These are phyloP conservation scores for Anguilla pacifica DNA, from an alignment of 2,797 vertebrate species.

Conservation along the genomic window DNA sequence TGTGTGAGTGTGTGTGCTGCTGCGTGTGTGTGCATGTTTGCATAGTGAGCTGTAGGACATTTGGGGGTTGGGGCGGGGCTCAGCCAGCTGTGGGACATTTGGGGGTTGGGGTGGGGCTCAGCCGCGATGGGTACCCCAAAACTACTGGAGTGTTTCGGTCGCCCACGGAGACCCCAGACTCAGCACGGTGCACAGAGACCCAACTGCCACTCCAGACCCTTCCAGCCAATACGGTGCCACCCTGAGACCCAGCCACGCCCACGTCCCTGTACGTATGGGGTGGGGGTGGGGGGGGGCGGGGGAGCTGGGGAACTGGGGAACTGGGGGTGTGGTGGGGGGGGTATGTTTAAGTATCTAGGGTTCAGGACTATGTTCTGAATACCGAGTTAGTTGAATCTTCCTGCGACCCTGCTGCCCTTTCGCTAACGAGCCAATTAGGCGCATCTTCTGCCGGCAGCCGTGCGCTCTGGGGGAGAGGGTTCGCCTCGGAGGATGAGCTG, in stretches of 20 bases:
- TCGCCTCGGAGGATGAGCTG: background rate
- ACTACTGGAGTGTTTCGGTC: conserved; percentile 76
- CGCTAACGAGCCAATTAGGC: background rate
- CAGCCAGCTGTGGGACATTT: background rate
- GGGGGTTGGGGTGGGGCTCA: conserved; percentile 41
- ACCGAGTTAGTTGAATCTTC: background rate
- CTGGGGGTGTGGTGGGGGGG: conserved; percentile 59
- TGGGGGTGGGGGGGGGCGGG: background rate
- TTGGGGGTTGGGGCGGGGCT: conserved; percentile 41
- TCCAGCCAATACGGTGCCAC: conserved; percentile 76
- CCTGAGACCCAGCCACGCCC: conserved; percentile 71
- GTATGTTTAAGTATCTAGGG: background rate
- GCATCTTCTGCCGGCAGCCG: background rate
- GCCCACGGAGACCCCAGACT: conserved; percentile 54
- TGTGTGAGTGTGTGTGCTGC: conserved; percentile 47
- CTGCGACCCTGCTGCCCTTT: background rate
- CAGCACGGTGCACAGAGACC: conserved; percentile 51
- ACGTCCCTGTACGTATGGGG: conserved; percentile 72
- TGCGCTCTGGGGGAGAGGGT: too few relatives aligned
- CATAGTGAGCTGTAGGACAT: background rate
- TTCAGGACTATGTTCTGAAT: background rate
- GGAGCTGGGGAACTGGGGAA: background rate
- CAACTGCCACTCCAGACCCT: conserved; percentile 60
- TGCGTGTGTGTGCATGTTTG: conserved; percentile 28
- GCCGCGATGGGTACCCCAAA: conserved; percentile 67